Base-by-base conservation (phyloP, 2,888 invertebrate species). In the Cyaniris semiargus region DNA sequence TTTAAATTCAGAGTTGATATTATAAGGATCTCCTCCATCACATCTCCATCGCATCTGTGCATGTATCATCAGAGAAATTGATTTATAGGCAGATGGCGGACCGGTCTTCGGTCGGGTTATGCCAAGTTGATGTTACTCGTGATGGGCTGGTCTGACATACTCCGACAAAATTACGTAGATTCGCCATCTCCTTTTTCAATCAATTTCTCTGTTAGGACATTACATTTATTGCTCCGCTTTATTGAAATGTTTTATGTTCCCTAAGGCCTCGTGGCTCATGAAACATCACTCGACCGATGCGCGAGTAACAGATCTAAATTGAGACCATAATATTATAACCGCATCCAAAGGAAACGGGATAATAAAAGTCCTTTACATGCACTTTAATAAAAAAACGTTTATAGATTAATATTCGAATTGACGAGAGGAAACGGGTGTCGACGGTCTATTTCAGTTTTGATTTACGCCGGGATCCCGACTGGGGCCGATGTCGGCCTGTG, bases 401-500 rank as follows among this genome's bases (percentile, higher is more conserved):
- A 84, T 87, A 85, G 83, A 86, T 85, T 85, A 84, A 85, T 87
- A 86, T 89, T 89, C 85, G 81, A 84, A 86, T 86, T 89, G 89
- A 89, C 85, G 88, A 89, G 86, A 91, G 92, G 92, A 92, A 89
- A 85, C 87, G 84, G 84, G 81, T 85, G 88, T 86, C 86, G 82
- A 66, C 84, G 84, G 85, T 91, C 91, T 92, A 92, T 92, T 92
- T 92, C 86, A 85, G 91, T 86, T 85, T 88, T 92, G 91, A 92
- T 92, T 91, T 91, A 92, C 90, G 87, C 82, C 66, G 66, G 66
- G 66, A 66, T 66, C 66, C 21, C 66, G 66, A 15, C 15, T 27
- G 66, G 18, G 84, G 82, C 82, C 83, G 85, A 86, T 53, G 53
- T 53, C 53, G 84, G 82, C 82, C 83, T 85, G 86, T 53, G 53